These are phyloP conservation scores for Sylvilagus bachmani DNA, from an alignment of 2,113 vertebrate genomes.

Conservation along the genomic window DNA sequence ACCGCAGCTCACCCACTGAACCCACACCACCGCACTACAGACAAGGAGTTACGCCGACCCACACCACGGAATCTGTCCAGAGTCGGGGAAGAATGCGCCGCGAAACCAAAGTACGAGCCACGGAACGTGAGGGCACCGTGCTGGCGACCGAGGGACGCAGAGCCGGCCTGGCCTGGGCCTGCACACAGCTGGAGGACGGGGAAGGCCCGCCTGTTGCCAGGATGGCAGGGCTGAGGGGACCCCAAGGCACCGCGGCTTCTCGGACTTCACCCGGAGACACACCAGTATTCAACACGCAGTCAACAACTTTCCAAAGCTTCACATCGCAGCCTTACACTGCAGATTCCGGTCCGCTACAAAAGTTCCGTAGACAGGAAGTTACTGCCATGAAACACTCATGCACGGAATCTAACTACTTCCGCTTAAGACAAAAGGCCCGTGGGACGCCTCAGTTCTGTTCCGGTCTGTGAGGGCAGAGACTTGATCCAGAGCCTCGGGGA, in stretches of 20 bases:
- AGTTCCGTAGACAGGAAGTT: not conserved
- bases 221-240: too few species aligned
- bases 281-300: not conserved
- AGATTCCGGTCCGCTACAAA: not conserved
- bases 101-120: too few species aligned
- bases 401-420: not conserved
- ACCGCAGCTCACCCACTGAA: not conserved
- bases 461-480: not conserved
- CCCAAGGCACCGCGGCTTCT: too few species aligned
- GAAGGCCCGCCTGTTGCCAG: too few species aligned
- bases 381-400: conserved; percentile 13
- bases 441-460: not conserved
- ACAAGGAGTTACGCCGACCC: not conserved
- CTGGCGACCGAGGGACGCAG: too few species aligned
- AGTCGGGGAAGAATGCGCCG: not conserved
- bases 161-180: too few species aligned
- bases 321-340: not conserved
- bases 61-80: not conserved
- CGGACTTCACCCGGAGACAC: too few species aligned
- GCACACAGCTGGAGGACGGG: too few species aligned
- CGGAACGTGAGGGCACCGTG: too few species aligned
- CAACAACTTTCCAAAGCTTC: not conserved
- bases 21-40: not conserved
- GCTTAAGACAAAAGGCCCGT: not conserved
- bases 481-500: too few species aligned